Percentiles rank a stretch among this genome's conserved stretches.
These are phyloP conservation scores for Chionomys nivalis DNA, from an alignment of 2,113 vertebrate species.

Conservation along the genomic window DNA sequence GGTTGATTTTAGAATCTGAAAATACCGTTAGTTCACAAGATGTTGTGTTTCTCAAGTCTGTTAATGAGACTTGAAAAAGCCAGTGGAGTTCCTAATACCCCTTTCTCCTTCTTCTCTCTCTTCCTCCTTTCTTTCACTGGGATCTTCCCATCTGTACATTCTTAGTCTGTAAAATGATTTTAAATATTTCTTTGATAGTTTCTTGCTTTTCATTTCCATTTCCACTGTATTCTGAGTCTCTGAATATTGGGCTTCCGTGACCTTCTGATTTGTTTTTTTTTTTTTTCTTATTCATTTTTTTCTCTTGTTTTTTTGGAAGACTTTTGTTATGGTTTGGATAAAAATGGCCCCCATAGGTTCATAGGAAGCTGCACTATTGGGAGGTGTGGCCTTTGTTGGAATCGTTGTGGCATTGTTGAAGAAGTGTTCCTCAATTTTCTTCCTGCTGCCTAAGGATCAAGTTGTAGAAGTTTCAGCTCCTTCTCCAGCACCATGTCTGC, in stretches of 20 bases:
- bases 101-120: background rate
- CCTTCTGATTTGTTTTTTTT: conserved; percentile 2
- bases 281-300: background rate
- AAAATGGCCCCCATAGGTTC: no score
- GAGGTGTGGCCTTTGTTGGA: no score
- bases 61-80: background rate
- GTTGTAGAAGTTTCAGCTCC: no score
- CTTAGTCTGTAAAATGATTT: background rate
- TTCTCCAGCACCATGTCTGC: no score
- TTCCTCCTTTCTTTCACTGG: background rate
- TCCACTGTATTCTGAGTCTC: background rate
- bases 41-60: background rate
- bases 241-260: background rate
- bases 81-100: background rate
- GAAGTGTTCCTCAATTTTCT: no score
- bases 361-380: no score
- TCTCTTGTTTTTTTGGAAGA: background rate
- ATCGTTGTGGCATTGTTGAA: no score
- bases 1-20: background rate
- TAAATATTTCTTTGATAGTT: background rate
- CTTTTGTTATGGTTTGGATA: no score
- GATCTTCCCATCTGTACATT: background rate
- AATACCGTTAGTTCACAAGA: background rate
- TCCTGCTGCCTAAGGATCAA: no score
- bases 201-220: background rate